phyloP scores from a whole-genome alignment of 2,888 invertebrate genomes.

The Euspilapteryx auroguttella region DNA sequence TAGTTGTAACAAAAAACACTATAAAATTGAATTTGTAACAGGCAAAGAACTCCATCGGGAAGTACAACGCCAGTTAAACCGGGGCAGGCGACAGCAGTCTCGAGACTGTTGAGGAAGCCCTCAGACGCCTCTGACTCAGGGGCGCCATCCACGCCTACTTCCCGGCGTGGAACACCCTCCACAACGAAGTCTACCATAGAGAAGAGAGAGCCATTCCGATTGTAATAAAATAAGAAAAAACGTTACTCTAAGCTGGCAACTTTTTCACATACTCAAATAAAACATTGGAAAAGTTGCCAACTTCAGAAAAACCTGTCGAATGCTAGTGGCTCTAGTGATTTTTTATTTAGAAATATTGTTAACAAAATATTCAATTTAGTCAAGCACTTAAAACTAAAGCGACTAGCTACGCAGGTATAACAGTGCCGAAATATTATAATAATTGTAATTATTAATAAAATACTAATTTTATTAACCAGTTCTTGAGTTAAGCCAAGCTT shows the following conservation, averaged over 20 bases:
- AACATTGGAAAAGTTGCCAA: too few relatives aligned
- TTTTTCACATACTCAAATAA: too few relatives aligned
- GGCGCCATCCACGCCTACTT: constrained; percentile 42
- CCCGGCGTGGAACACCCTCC: constrained; percentile 39
- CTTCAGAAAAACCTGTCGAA: too few relatives aligned
- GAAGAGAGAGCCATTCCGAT: constrained; percentile 73
- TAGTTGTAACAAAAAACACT: too few relatives aligned
- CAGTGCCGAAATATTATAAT: constrained; percentile 27
- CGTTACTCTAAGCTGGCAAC: too few relatives aligned
- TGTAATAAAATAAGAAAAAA: constrained; percentile 55
- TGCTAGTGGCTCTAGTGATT: too few relatives aligned
- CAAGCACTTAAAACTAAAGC: too few relatives aligned
- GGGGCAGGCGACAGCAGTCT: constrained; percentile 64
- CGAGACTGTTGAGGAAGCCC: constrained; percentile 66
- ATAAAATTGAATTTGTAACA: too few relatives aligned
- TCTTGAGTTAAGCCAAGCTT: constrained; percentile 56
- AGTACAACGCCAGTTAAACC: constrained; percentile 72
- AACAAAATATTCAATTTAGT: too few relatives aligned
- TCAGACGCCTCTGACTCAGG: constrained; percentile 71
- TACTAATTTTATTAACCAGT: constrained; percentile 49
- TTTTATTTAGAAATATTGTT: too few relatives aligned
- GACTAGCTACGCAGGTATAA: neutral
- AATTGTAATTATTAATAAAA: too few relatives aligned
- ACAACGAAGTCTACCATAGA: constrained; percentile 40
- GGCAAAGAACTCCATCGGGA: constrained; percentile 77